Base-by-base conservation (phyloP, 2,113 vertebrate species). In the Atrichornis clamosus region DNA sequence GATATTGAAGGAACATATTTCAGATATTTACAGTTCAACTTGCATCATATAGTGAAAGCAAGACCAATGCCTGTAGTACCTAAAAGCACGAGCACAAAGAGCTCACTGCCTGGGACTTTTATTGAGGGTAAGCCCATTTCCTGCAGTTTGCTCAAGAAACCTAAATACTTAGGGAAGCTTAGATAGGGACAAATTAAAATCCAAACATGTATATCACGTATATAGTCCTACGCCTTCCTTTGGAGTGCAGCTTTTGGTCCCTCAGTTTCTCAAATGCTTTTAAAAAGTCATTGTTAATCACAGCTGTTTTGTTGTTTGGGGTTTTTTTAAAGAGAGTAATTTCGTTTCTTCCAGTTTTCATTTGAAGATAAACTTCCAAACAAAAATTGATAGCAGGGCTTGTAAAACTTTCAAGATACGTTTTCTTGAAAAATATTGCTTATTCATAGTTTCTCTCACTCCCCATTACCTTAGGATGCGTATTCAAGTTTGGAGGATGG, bases 361-460 rank as follows among this genome's bases (percentile, higher is more conserved):
- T 70, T 79, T 91, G 84, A 89, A 84, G 67, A 89, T 58, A 83
- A 89, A 78, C 53, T 85, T 94, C 11, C 76, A 89, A 82, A 85
- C 1, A 0, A 94, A 91, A 93, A 76, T 22, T 65, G 68, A 80
- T 81, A 60, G 50, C 68, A 73, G 39, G 17, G n/a, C 15, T 89
- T 69, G 28, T 42, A 41, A 82, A 35, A 69, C 30, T 41, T 68
- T 19, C 44, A 59, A 72, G 60, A 72, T 55, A 42, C 6, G 17
- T 67, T 83, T 63, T 87, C 55, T 35, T 80, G 55, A 80, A 83
- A 93, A 91, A 24, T 11, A 13, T 26, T 77, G 42, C n/a, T 83
- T 84, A 78, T 87, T 84, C 37, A 35, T 39, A 20, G 23, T 55
- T 91, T 62, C n/a, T 46, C 56, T 82, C n/a, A 32, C n/a, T 87